These are phyloP conservation scores for Saturnia japonica DNA, from an alignment of 2,888 invertebrate species.

Conservation along the genomic window DNA sequence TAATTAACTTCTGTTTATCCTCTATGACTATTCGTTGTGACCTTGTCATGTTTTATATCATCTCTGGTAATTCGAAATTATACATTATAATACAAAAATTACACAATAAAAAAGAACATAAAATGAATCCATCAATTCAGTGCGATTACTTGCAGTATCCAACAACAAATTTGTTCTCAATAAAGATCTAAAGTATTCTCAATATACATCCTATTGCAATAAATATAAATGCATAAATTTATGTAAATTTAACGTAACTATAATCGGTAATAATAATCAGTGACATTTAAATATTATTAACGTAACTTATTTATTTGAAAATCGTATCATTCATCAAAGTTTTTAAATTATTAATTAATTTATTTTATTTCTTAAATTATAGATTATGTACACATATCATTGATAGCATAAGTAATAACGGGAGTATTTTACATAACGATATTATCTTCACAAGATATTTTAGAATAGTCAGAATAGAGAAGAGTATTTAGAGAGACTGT, in stretches of 20 bases:
- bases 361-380: not conserved
- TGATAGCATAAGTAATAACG: not conserved
- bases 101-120: not conserved
- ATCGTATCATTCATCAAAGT: too few species aligned
- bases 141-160: not conserved
- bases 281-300: too few species aligned
- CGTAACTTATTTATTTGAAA: too few species aligned
- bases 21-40: not conserved
- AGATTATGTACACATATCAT: not conserved
- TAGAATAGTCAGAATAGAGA: constrained; percentile 29
- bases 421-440: constrained; percentile 11
- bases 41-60: not conserved
- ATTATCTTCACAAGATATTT: constrained; percentile 26
- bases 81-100: not conserved
- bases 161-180: not conserved
- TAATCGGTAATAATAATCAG: not conserved
- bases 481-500: constrained; percentile 25
- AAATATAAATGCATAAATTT: not conserved
- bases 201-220: not conserved
- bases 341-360: not conserved
- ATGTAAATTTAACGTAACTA: not conserved
- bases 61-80: not conserved
- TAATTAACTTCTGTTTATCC: not conserved
- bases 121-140: not conserved
- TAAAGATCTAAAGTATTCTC: not conserved